Conservation (phyloP, 2,113 vertebrate genomes). For the Myotis lucifugus region DNA sequence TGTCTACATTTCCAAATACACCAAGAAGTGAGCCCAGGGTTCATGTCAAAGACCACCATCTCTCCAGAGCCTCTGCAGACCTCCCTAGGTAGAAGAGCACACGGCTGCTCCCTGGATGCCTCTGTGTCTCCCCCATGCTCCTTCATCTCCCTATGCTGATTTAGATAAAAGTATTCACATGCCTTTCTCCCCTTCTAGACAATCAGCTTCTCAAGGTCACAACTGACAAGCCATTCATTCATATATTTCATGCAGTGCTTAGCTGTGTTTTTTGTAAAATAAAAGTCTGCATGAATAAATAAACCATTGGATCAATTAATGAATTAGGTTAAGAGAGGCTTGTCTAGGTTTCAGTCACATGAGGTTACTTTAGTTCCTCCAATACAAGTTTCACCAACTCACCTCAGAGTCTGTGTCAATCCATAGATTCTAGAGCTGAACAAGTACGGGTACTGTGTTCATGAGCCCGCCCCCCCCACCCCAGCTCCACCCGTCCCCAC, state of each 20-base stretch:
- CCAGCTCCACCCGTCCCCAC: fast-evolving
- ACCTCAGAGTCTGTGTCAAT: background rate
- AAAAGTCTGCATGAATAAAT: background rate
- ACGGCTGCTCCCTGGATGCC: background rate
- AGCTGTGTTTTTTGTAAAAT: background rate
- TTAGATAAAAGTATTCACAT: background rate
- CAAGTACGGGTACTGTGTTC: background rate
- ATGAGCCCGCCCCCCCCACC: fast-evolving
- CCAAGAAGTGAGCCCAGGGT: background rate
- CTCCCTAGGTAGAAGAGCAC: background rate
- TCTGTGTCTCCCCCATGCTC: background rate
- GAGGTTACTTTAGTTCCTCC: background rate
- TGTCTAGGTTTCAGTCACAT: background rate
- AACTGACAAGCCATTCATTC: background rate
- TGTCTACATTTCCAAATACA: background rate
- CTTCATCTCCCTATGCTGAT: background rate
- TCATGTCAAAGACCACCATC: background rate
- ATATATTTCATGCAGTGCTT: background rate
- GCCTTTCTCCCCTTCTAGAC: background rate
- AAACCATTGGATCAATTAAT: background rate
- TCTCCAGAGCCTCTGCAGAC: background rate
- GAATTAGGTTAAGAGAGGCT: background rate
- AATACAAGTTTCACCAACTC: background rate
- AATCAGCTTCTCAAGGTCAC: background rate
- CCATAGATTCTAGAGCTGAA: background rate